Evolutionary conservation across 2,113 vertebrate species (phyloP).

Genomic region (Lophius piscatorius): DNA sequence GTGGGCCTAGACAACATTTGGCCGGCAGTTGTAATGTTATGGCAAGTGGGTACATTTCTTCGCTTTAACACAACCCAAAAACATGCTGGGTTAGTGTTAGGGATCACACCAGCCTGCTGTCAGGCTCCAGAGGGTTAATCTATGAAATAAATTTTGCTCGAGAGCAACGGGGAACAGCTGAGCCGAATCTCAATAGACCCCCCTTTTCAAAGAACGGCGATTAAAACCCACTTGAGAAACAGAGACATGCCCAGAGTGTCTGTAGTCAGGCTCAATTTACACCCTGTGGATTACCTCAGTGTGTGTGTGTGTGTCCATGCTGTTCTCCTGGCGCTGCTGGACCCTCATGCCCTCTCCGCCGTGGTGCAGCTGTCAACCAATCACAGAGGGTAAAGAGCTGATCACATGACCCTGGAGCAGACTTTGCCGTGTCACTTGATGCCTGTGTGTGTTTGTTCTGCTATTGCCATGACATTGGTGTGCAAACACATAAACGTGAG

Average conservation of each 20-base stretch:
- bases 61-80: no score
- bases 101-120: no score
- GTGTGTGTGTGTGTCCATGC: slow-evolving; percentile 38
- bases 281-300: slow-evolving; percentile 51
- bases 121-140: no score
- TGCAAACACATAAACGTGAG: slow-evolving; percentile 57
- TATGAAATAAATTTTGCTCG: slow-evolving; percentile 15
- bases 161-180: slow-evolving; percentile 57
- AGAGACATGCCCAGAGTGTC: slow-evolving; percentile 61
- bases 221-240: slow-evolving; percentile 63
- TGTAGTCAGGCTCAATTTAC: slow-evolving; percentile 63
- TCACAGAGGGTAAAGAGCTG: slow-evolving; percentile 56
- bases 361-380: slow-evolving; percentile 65
- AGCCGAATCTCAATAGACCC: slow-evolving; percentile 39
- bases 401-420: slow-evolving; percentile 66
- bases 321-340: slow-evolving; percentile 53
- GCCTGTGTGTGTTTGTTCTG: slow-evolving; percentile 58
- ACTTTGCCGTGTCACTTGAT: slow-evolving; percentile 65
- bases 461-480: slow-evolving; percentile 49
- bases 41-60: no score
- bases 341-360: slow-evolving; percentile 53
- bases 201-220: slow-evolving; percentile 37
- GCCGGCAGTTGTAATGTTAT: no score
- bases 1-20: no score
- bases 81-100: no score